These are phyloP conservation scores for Decapterus maruadsi DNA, from an alignment of 2,797 vertebrate species.

Conservation along the genomic window DNA sequence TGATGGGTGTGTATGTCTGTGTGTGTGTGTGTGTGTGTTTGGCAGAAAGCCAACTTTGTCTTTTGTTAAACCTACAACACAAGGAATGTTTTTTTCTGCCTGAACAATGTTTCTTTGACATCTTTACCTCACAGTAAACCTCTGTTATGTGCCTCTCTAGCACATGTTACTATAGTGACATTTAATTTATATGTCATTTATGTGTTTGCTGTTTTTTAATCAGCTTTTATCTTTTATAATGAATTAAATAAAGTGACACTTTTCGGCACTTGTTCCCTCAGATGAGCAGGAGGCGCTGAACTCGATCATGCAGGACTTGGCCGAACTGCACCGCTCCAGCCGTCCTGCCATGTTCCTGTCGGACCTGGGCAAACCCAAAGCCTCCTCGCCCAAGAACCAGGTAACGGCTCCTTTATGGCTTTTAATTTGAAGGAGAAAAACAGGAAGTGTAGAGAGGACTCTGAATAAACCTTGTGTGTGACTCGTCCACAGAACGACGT, in stretches of 20 bases:
- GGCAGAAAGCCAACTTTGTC: conserved; percentile 11
- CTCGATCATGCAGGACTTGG: conserved; percentile 99
- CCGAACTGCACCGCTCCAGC: conserved; percentile 96
- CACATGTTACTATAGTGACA: too few species aligned
- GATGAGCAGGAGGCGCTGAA: conserved; percentile 98
- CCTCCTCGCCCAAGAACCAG: conserved; percentile 96
- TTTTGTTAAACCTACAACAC: conserved; percentile 27
- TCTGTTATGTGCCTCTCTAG: background rate
- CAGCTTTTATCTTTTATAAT: too few species aligned
- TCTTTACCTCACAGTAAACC: background rate
- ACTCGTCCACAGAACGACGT: conserved; percentile 90
- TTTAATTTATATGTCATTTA: background rate
- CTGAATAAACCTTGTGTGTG: too few species aligned
- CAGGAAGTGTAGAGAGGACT: too few species aligned
- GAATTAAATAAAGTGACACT: too few species aligned
- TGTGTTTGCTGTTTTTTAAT: too few species aligned
- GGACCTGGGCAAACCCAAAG: conserved; percentile 93
- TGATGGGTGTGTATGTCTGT: conserved; percentile 90
- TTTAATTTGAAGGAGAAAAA: too few species aligned
- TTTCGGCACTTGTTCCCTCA: conserved; percentile 53
- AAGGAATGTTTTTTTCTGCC: background rate
- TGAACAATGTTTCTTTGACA: conserved; percentile 24
- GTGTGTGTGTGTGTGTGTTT: conserved; percentile 58
- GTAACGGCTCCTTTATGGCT: conserved; percentile 66
- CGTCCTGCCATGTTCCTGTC: conserved; percentile 90